Conservation (phyloP, 2,797 vertebrate species). For the Buphagus erythrorhynchus region DNA sequence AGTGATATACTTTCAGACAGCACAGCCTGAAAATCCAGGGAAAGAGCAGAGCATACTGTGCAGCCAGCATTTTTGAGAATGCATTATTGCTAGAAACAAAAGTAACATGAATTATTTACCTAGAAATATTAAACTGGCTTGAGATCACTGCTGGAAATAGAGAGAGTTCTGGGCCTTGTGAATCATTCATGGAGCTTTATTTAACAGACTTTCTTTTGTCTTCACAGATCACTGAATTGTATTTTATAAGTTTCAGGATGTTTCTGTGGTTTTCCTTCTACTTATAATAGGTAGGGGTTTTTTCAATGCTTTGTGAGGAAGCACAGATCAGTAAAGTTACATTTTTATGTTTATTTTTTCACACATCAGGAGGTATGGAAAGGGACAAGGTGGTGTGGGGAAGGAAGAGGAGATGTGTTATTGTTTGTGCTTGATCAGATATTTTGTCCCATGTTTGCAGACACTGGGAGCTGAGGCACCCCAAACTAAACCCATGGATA, state of each 20-base stretch:
- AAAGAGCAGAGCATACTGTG: neutral
- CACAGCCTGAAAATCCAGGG: neutral
- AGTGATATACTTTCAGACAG: neutral
- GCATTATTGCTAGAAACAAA: slow-evolving; percentile 35
- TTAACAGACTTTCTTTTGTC: slow-evolving; percentile 23
- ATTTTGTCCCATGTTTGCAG: neutral
- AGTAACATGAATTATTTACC: slow-evolving; percentile 54
- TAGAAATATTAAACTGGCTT: slow-evolving; percentile 29
- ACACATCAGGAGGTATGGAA: neutral
- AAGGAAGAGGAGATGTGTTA: neutral
- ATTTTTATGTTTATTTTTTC: neutral
- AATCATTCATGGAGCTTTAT: slow-evolving; percentile 34
- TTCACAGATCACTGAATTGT: neutral
- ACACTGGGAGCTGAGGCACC: neutral
- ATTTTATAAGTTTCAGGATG: neutral
- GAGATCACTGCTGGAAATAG: slow-evolving; percentile 23
- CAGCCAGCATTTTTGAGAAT: neutral
- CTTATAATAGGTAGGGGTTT: accelerated
- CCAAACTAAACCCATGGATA: neutral
- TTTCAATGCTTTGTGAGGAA: neutral
- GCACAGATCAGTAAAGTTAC: neutral
- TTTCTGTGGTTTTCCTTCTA: neutral
- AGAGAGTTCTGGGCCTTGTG: neutral
- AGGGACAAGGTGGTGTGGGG: neutral
- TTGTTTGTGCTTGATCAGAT: neutral